phyloP scores from a whole-genome alignment of 37 sponge, comb jelly and placozoan species.

The Corticium candelabrum region DNA sequence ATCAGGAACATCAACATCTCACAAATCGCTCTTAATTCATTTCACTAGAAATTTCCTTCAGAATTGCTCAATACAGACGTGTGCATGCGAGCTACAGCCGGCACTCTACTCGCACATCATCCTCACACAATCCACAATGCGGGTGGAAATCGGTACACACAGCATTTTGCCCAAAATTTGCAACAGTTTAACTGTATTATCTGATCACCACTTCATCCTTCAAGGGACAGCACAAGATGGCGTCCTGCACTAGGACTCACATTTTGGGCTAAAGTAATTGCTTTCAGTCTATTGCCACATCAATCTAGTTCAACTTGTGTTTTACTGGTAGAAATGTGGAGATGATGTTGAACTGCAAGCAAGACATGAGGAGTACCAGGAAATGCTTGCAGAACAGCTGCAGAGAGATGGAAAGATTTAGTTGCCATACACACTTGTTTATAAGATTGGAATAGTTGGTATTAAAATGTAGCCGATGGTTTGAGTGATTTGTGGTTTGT shows the following conservation, averaged over 20 bases:
- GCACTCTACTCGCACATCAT: neutral
- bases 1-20: neutral
- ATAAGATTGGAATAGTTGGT: too few species aligned
- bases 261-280: conserved; percentile 2
- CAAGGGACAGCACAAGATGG: neutral
- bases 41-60: neutral
- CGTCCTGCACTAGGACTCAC: conserved; percentile 6
- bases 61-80: neutral
- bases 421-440: neutral
- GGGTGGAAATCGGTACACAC: neutral
- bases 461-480: too few species aligned
- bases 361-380: neutral
- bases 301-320: too few species aligned
- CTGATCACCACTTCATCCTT: neutral
- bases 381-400: neutral
- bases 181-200: neutral
- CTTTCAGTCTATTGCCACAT: neutral
- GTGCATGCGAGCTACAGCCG: neutral
- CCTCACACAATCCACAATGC: neutral
- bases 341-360: neutral
- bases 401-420: conserved; percentile 1
- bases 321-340: neutral
- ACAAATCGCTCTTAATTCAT: neutral
- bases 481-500: too few species aligned
- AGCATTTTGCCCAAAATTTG: too few species aligned